Evolutionary conservation across 53 echinoderm and acorn worm genomes (phyloP), one percentile per base, ranked within the genome.

Genomic region (Arbacia lixula): DNA sequence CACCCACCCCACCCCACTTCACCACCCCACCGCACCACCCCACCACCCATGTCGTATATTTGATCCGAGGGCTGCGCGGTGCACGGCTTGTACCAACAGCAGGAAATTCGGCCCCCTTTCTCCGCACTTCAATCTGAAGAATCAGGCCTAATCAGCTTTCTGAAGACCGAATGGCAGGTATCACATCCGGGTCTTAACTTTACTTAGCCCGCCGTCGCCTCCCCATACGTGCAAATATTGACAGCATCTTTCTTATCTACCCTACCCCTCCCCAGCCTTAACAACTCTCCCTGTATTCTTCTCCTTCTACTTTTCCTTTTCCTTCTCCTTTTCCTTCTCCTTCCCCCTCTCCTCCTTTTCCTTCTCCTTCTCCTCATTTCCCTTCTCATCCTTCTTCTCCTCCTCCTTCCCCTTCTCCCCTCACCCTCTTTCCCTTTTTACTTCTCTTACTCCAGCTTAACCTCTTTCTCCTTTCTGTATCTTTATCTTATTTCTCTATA

Each of bases 221-320:
- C 20, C 67, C 11, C 67, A 67, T 67, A 31, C 39, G 67, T 36
- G 67, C 67, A 67, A 67, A 67, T 67, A 67, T 67, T 67, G 67
- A 67, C 39, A 67, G 36, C 36, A 8, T 33, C 12, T 46, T 46
- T 46, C 49, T 46, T 46, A 46, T 46, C 49, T 46, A 46, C 36
- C 29, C 35, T 34, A 6, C 32, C 12, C 36, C 33, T 65, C 37
- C 66, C 37, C 12, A 36, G 8, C 37, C 19, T 39, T 28, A 20
- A 21, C 26, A 19, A 6, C 24, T 68, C 37, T 10, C 19, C 4
- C 12, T 38, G 11, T 37, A 37, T 2, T 40, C 24, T 0, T 11
- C 4, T 11, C 38, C 21, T 39, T 6, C 5, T 38, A 14, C 32
- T 29, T 3, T 3, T 34, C 9, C 62, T 29, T 34, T 29, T 19